phyloP scores from a whole-genome alignment of 2,888 invertebrate species.

The Chalcosyrphus nemorum region DNA sequence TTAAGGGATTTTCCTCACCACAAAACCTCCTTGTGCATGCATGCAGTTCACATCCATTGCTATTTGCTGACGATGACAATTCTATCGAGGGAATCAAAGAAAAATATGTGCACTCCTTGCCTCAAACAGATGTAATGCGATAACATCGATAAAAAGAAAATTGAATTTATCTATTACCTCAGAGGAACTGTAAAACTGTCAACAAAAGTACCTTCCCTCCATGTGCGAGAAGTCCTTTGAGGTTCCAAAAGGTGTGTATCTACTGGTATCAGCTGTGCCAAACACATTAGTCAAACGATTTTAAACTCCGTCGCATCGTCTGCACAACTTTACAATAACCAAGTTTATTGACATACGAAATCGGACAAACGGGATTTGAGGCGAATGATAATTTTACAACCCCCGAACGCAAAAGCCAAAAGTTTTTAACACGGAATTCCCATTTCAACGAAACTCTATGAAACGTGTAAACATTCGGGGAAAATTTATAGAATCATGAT shows the following conservation, averaged over 20 bases:
- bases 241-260: background rate
- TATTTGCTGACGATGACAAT: conserved; percentile 39
- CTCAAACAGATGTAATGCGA: conserved; percentile 49
- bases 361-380: conserved; percentile 27
- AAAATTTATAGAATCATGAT: conserved; percentile 66
- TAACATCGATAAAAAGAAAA: conserved; percentile 50
- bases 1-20: conserved; percentile 1
- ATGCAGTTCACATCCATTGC: background rate
- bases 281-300: conserved; percentile 15
- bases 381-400: conserved; percentile 20
- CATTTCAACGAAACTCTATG: conserved; percentile 48
- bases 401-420: conserved; percentile 12
- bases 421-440: conserved; percentile 56
- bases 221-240: background rate
- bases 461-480: conserved; percentile 52
- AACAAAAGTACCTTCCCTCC: conserved; percentile 20
- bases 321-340: conserved; percentile 11
- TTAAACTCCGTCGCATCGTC: background rate
- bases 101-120: conserved; percentile 9
- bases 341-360: conserved; percentile 40
- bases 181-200: conserved; percentile 57
- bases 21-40: background rate
- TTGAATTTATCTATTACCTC: conserved; percentile 47
- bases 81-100: conserved; percentile 53
- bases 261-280: background rate